phyloP scores from a whole-genome alignment of 2,797 vertebrate genomes.

The Gallirallus australis region DNA sequence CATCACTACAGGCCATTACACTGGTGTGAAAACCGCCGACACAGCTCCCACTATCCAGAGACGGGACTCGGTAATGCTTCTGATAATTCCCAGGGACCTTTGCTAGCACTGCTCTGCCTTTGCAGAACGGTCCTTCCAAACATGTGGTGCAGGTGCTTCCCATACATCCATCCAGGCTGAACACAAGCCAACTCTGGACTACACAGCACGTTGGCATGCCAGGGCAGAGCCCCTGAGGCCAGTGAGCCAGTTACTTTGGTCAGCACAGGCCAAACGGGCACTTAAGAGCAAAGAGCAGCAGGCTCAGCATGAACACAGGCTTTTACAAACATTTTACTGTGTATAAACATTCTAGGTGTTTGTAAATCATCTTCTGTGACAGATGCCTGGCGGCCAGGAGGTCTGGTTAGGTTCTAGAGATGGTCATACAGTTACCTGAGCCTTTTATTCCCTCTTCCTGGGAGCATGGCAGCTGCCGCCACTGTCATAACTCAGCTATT shows the following conservation, averaged over 20 bases:
- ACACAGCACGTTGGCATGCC: fast-evolving
- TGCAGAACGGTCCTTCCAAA: not conserved
- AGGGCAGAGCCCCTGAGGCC: not conserved
- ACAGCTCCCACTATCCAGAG: not conserved
- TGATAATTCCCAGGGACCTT: not conserved
- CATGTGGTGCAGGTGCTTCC: fast-evolving
- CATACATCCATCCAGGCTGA: not conserved
- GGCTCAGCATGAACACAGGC: fast-evolving
- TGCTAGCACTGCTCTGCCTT: not conserved
- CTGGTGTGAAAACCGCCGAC: not conserved
- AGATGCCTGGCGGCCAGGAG: not conserved
- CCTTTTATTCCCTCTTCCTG: too few relatives aligned
- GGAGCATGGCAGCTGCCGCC: too few relatives aligned
- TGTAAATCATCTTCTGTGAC: not conserved
- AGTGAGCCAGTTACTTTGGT: fast-evolving
- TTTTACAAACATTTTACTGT: not conserved
- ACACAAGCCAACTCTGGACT: not conserved
- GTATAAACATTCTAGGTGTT: not conserved
- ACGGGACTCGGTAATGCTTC: not conserved
- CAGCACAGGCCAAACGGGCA: not conserved
- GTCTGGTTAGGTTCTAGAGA: not conserved
- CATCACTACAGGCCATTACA: fast-evolving
- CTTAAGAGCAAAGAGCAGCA: not conserved
- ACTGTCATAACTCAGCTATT: not conserved
- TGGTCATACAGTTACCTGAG: not conserved